These are phyloP conservation scores for Diadegma fenestrale DNA, from an alignment of 2,888 invertebrate genomes.

Conservation along the genomic window DNA sequence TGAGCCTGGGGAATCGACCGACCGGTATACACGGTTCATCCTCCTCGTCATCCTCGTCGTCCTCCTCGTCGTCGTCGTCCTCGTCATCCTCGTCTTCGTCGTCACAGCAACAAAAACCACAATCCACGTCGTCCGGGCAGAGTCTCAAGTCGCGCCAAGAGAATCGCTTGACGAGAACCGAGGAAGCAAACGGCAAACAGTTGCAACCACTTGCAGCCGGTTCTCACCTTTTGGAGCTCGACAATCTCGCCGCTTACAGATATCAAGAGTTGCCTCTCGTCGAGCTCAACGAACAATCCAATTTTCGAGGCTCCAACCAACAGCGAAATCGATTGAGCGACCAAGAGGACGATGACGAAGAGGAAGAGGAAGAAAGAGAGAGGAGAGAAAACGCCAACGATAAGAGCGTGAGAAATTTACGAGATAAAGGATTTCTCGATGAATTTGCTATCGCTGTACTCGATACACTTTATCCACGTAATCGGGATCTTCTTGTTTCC, in stretches of 20 bases:
- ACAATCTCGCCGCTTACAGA: conserved; percentile 45
- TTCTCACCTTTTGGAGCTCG: conserved; percentile 36
- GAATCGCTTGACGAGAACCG: conserved; percentile 41
- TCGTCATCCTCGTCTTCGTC: conserved; percentile 36
- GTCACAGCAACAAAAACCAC: conserved; percentile 67
- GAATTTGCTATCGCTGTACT: conserved; percentile 66
- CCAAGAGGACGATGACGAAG: background rate
- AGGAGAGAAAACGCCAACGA: background rate
- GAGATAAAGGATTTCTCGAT: conserved; percentile 62
- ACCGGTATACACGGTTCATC: conserved; percentile 49
- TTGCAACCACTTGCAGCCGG: background rate
- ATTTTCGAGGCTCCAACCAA: background rate
- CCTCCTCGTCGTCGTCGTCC: conserved; percentile 23
- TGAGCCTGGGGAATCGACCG: conserved; percentile 80
- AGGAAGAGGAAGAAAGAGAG: conserved; percentile 21
- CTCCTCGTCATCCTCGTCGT: conserved; percentile 66
- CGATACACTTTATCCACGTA: conserved; percentile 64
- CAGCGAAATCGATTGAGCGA: background rate
- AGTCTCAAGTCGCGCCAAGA: conserved; percentile 53
- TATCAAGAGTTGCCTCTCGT: conserved; percentile 65
- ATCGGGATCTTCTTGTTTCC: conserved; percentile 43
- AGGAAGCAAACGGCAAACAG: conserved; percentile 24
- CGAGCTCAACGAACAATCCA: background rate
- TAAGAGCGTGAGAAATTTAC: conserved; percentile 16
- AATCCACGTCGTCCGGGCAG: conserved; percentile 56